phyloP scores from a whole-genome alignment of 2,888 invertebrate species.

The Heliothis peltigera region DNA sequence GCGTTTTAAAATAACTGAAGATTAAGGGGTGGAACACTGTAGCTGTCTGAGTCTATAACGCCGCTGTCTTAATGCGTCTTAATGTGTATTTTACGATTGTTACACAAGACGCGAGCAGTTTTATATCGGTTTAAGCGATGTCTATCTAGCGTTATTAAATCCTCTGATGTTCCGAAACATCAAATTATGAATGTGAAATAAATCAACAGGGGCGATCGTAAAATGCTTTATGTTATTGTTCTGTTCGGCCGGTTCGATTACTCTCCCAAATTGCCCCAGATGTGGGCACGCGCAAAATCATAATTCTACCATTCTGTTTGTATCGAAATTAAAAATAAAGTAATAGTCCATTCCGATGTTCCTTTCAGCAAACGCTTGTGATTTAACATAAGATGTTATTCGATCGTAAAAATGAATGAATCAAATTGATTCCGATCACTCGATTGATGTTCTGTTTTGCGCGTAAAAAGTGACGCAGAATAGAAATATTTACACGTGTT shows the following conservation, averaged over 20 bases:
- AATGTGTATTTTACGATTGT: constrained; percentile 90
- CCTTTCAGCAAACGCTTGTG: constrained; percentile 63
- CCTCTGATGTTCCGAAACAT: constrained; percentile 88
- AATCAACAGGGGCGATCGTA: constrained; percentile 88
- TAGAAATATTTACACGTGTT: constrained; percentile 33
- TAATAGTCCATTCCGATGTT: constrained; percentile 66
- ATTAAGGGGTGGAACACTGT: constrained; percentile 85
- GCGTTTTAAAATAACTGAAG: constrained; percentile 87
- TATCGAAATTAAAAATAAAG: constrained; percentile 71
- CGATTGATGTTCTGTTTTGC: constrained; percentile 33
- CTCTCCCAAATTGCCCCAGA: constrained; percentile 84
- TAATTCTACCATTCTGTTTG: constrained; percentile 71
- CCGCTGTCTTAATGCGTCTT: constrained; percentile 87
- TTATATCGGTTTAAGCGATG: constrained; percentile 87
- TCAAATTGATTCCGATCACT: constrained; percentile 56
- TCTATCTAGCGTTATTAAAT: constrained; percentile 88
- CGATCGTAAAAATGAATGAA: constrained; percentile 61
- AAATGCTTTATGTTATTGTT: constrained; percentile 88
- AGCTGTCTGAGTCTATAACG: constrained; percentile 78
- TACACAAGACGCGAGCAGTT: constrained; percentile 88
- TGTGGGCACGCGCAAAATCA: constrained; percentile 80
- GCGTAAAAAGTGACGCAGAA: constrained; percentile 51
- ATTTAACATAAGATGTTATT: constrained; percentile 55
- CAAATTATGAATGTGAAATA: constrained; percentile 89
- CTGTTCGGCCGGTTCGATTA: constrained; percentile 81